A percentile compares a stretch with the other conserved stretches of the same genome.
Conservation (phyloP, 2,113 vertebrate species). For the Nothocercus julius region DNA sequence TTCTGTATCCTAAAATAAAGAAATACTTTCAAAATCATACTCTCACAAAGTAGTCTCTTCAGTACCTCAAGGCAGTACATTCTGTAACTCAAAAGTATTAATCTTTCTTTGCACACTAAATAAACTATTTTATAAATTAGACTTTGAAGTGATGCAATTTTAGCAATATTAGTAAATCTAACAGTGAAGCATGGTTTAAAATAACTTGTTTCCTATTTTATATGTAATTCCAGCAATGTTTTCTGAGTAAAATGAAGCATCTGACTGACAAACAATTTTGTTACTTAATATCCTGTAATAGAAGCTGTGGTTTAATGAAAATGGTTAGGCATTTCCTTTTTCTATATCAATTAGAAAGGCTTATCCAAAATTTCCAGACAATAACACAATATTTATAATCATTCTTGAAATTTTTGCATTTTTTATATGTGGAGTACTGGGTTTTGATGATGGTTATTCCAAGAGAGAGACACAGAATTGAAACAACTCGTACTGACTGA, state of each 20-base stretch:
- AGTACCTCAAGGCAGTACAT: background rate
- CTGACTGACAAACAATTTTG: background rate
- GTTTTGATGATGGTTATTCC: background rate
- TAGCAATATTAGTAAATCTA: background rate
- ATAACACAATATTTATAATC: background rate
- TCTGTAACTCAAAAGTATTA: background rate
- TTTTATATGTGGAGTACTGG: background rate
- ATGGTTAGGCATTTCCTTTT: background rate
- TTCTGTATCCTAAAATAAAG: background rate
- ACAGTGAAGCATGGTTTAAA: background rate
- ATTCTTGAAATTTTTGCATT: background rate
- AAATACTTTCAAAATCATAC: background rate
- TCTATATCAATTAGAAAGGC: background rate
- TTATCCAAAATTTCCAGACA: background rate
- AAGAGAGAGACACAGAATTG: background rate
- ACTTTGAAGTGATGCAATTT: background rate
- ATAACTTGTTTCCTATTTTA: background rate
- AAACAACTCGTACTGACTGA: background rate
- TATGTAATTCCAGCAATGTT: background rate
- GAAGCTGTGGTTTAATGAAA: background rate
- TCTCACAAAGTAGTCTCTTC: background rate
- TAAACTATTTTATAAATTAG: background rate
- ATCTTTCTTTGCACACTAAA: background rate
- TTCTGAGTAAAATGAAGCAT: constrained; percentile 7
- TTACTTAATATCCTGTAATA: background rate